Conservation (phyloP, 2,797 vertebrate species). For the Takifugu rubripes region DNA sequence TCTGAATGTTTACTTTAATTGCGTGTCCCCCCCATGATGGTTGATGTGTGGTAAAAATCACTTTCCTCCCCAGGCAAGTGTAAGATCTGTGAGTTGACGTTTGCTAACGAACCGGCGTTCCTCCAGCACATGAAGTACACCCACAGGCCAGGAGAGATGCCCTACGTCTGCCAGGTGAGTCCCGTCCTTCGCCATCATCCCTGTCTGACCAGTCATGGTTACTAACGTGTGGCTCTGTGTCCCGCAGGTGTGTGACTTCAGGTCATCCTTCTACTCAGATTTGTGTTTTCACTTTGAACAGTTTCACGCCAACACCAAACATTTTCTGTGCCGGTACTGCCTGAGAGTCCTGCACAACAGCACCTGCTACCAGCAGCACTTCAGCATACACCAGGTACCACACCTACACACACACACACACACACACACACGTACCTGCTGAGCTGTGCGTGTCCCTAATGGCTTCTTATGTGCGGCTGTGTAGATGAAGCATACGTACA, state of each 20-base stretch:
- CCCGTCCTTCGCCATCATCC: too few relatives aligned
- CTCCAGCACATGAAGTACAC: constrained; percentile 92
- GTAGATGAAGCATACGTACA: constrained; percentile 83
- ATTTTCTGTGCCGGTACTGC: constrained; percentile 88
- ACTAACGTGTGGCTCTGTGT: constrained; percentile 3
- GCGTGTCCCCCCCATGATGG: too few relatives aligned
- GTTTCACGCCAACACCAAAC: constrained; percentile 79
- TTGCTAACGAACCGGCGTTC: constrained; percentile 81
- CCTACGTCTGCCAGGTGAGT: constrained; percentile 87
- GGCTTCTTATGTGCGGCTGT: constrained; percentile 59
- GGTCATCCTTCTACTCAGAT: constrained; percentile 88
- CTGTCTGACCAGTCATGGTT: background rate
- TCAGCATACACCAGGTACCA: constrained; percentile 85
- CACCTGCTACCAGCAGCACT: constrained; percentile 86
- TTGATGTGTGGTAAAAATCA: background rate
- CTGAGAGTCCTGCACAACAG: constrained; percentile 84
- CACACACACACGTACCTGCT: constrained; percentile 1
- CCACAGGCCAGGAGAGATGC: constrained; percentile 96
- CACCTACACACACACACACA: background rate
- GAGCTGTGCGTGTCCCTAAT: background rate
- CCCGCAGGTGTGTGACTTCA: constrained; percentile 86
- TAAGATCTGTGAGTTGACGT: constrained; percentile 91
- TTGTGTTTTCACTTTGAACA: constrained; percentile 85
- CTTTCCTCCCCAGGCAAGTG: constrained; percentile 59
- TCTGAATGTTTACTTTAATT: too few relatives aligned